Conservation (phyloP, 2,113 vertebrate species). For the Tetraodon nigroviridis region DNA sequence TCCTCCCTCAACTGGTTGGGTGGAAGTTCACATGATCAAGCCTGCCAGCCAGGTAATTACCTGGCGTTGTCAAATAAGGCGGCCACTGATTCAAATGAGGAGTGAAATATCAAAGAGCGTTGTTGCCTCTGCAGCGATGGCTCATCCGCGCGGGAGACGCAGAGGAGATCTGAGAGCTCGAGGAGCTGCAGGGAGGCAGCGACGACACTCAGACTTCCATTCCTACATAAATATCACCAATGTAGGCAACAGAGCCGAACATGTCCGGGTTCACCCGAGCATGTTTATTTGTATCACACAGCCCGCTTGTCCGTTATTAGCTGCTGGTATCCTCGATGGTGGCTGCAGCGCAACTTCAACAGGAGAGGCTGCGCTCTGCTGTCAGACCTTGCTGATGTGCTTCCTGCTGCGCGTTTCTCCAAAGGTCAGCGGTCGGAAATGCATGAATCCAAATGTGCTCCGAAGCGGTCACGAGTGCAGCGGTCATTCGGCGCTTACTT, state of each 20-base stretch:
- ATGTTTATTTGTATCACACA: conserved; percentile 56
- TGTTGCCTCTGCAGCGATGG: conserved; percentile 69
- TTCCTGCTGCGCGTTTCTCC: conserved; percentile 19
- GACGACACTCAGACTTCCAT: conserved; percentile 63
- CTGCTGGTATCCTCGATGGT: conserved; percentile 23
- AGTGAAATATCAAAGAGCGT: conserved; percentile 74
- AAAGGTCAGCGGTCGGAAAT: conserved; percentile 47
- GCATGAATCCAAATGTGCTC: conserved; percentile 15
- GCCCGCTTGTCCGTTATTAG: conserved; percentile 46
- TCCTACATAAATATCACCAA: conserved; percentile 67
- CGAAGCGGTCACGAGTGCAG: conserved; percentile 8
- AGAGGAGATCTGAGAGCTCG: conserved; percentile 71
- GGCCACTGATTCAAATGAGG: conserved; percentile 73
- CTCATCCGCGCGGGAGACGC: conserved; percentile 72
- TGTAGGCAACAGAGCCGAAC: conserved; percentile 55
- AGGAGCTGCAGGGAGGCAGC: conserved; percentile 65
- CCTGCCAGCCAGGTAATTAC: conserved; percentile 74
- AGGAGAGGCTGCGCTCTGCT: conserved; percentile 16
- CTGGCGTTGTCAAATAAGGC: conserved; percentile 73
- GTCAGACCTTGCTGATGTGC: conserved; percentile 11
- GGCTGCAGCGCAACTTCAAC: conserved; percentile 36
- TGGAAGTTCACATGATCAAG: conserved; percentile 72
- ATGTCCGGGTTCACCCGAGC: conserved; percentile 53
- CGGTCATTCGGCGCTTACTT: not conserved
- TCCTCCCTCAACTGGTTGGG: conserved; percentile 51